Conservation (phyloP, 2,888 invertebrate genomes). For the Sesamia inferens region DNA sequence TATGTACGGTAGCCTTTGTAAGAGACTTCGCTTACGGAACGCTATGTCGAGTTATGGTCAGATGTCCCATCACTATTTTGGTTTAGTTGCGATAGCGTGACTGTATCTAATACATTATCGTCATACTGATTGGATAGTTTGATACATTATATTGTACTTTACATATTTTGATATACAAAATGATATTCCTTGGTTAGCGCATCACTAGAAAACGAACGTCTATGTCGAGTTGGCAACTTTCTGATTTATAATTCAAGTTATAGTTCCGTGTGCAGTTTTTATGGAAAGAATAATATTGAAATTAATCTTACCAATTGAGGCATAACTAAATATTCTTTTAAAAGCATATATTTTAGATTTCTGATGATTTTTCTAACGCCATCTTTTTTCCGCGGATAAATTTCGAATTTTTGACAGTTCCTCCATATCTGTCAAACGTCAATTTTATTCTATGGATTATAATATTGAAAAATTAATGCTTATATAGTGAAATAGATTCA, state of each 20-base stretch:
- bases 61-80: conserved; percentile 30
- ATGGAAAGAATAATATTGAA: background rate
- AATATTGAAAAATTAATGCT: too few relatives aligned
- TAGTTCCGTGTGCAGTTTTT: background rate
- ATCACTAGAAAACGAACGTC: background rate
- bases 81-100: conserved; percentile 29
- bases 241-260: background rate
- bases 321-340: background rate
- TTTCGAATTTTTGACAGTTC: too few relatives aligned
- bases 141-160: conserved; percentile 18
- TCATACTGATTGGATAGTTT: conserved; percentile 29
- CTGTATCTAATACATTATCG: conserved; percentile 36
- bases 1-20: conserved; percentile 63
- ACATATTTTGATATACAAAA: background rate
- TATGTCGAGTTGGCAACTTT: too few relatives aligned
- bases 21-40: conserved; percentile 46
- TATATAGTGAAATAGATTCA: background rate
- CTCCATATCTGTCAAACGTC: too few relatives aligned
- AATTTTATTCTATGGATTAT: too few relatives aligned
- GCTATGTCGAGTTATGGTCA: conserved; percentile 28
- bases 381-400: too few relatives aligned
- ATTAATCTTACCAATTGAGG: too few relatives aligned
- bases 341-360: background rate
- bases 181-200: too few relatives aligned
- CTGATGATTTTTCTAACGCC: too few relatives aligned